Conservation (phyloP, 2,888 invertebrate genomes). For the Nemotelus nigrinus region DNA sequence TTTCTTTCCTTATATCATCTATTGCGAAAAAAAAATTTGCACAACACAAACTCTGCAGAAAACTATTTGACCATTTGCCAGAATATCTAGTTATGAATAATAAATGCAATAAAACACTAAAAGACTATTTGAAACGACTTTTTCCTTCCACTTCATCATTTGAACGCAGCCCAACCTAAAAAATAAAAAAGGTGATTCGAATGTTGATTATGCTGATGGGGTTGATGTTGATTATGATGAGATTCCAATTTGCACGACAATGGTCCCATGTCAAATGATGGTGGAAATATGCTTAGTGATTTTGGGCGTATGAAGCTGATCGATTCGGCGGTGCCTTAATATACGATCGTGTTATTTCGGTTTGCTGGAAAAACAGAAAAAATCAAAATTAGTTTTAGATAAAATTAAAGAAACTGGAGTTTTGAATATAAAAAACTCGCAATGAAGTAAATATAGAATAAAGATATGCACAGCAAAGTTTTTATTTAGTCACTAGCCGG, state of each 20-base stretch:
- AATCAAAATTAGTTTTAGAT: no score
- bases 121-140: no score
- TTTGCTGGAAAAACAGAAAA: conserved; percentile 66
- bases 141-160: no score
- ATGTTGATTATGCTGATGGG: conserved; percentile 46
- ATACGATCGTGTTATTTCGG: conserved; percentile 74
- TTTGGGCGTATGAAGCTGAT: conserved; percentile 73
- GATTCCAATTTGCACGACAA: conserved; percentile 54
- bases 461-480: no score
- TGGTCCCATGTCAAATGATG: conserved; percentile 47
- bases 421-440: no score
- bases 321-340: conserved; percentile 75
- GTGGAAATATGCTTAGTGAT: conserved; percentile 57
- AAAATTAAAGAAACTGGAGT: no score
- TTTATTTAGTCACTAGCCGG: no score
- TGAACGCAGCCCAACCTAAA: no score
- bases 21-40: neutral
- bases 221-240: conserved; percentile 44
- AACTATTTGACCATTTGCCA: no score
- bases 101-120: no score
- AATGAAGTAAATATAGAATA: no score
- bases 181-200: conserved; percentile 12
- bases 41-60: neutral
- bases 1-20: conserved; percentile 3
- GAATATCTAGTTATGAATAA: no score